phyloP scores from a whole-genome alignment of 92 coral and sea anemone genomes.

The Umimayanthus kanabou region DNA sequence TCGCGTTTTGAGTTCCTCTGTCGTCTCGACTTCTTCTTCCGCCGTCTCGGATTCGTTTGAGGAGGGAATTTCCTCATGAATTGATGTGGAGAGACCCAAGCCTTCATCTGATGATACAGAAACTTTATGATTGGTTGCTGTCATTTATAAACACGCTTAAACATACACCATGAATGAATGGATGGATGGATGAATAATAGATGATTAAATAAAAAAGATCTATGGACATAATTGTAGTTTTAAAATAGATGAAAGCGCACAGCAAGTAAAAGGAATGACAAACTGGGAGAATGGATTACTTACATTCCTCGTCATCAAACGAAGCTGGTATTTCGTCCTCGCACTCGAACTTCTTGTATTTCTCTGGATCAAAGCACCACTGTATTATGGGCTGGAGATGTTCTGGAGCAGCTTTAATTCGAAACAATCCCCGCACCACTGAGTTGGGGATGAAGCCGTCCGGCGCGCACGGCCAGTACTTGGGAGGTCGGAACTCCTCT shows the following conservation, averaged over 20 bases:
- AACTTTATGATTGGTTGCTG: background rate
- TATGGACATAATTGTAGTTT: too few species aligned
- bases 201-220: too few species aligned
- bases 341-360: conserved; percentile 24
- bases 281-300: background rate
- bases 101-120: conserved; percentile 21
- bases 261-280: too few species aligned
- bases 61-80: background rate
- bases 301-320: conserved; percentile 34
- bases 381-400: conserved; percentile 63
- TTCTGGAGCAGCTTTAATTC: conserved; percentile 52
- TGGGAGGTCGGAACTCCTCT: conserved; percentile 40
- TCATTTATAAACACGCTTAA: background rate
- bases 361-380: conserved; percentile 37
- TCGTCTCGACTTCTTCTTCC: conserved; percentile 33
- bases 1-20: conserved; percentile 37
- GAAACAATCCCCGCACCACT: conserved; percentile 68
- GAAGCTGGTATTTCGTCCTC: background rate
- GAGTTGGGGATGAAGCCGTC: conserved; percentile 94
- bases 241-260: too few species aligned
- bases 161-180: background rate
- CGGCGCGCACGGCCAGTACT: conserved; percentile 97
- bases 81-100: background rate
- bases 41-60: background rate
- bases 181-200: background rate